These are phyloP conservation scores for Eupithecia pulchellata DNA, from an alignment of 2,888 invertebrate genomes.

Conservation along the genomic window DNA sequence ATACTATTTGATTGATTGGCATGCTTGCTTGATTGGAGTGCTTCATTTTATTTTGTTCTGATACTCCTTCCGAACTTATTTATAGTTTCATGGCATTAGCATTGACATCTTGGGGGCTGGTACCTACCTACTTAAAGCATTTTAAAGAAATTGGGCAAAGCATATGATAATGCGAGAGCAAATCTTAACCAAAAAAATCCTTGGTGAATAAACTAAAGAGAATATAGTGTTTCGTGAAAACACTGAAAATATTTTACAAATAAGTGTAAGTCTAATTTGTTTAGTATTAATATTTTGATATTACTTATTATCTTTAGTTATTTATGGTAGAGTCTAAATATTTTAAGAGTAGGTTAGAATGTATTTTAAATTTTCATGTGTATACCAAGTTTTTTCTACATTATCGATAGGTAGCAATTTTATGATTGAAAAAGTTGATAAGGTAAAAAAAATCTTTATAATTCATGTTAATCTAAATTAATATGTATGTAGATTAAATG, in stretches of 20 bases:
- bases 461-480: constrained; percentile 26
- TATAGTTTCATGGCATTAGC: no score
- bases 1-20: no score
- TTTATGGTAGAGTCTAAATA: neutral
- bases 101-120: no score
- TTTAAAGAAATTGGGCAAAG: neutral
- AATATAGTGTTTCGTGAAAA: neutral
- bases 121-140: no score
- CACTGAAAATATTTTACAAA: neutral
- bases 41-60: no score
- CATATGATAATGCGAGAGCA: neutral
- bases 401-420: neutral
- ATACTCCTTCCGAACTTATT: no score
- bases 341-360: neutral
- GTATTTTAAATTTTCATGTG: constrained; percentile 1
- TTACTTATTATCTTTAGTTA: constrained; percentile 1
- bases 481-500: constrained; percentile 5
- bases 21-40: no score
- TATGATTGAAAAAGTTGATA: neutral
- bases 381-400: constrained; percentile 7
- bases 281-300: neutral
- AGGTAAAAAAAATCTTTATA: neutral
- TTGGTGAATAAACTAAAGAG: neutral
- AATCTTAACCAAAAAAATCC: neutral
- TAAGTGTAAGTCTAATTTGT: neutral